Percentiles rank a stretch among this genome's conserved stretches.
Conservation (phyloP, 2,888 invertebrate genomes). For the Seira musarum region DNA sequence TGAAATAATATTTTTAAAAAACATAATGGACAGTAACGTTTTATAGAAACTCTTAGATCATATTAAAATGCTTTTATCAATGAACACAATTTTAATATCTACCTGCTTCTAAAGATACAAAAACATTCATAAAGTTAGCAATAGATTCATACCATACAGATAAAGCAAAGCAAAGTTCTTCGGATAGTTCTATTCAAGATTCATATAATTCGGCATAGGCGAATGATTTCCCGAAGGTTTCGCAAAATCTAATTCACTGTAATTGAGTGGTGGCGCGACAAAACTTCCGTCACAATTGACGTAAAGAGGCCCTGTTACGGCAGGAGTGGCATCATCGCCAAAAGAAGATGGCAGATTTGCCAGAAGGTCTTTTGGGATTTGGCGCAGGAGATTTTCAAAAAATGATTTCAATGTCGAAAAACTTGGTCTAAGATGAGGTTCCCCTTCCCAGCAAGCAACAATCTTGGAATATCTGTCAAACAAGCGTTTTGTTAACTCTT, state of each 20-base stretch:
- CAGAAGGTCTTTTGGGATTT: neutral
- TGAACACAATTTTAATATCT: too few species aligned
- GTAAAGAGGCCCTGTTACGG: neutral
- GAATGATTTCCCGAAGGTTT: neutral
- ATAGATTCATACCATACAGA: too few species aligned
- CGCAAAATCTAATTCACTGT: neutral
- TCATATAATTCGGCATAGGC: neutral
- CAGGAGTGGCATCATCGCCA: neutral
- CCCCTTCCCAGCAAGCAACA: constrained; percentile 53
- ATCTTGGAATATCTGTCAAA: constrained; percentile 46
- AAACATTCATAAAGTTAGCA: too few species aligned
- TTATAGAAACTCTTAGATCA: too few species aligned
- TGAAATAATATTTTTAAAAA: too few species aligned
- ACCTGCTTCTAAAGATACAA: too few species aligned
- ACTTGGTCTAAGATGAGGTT: constrained; percentile 31
- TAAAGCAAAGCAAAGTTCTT: too few species aligned
- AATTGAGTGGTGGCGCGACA: neutral
- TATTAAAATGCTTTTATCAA: too few species aligned
- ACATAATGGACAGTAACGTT: too few species aligned
- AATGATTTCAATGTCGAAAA: constrained; percentile 26
- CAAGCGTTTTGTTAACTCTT: neutral
- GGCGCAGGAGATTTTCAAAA: neutral
- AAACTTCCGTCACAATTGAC: neutral
- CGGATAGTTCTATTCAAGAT: neutral
- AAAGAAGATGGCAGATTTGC: neutral